A percentile compares a stretch with the other conserved stretches of the same genome.
phyloP scores from a whole-genome alignment of 2,113 vertebrate genomes.

The Furnarius figulus region DNA sequence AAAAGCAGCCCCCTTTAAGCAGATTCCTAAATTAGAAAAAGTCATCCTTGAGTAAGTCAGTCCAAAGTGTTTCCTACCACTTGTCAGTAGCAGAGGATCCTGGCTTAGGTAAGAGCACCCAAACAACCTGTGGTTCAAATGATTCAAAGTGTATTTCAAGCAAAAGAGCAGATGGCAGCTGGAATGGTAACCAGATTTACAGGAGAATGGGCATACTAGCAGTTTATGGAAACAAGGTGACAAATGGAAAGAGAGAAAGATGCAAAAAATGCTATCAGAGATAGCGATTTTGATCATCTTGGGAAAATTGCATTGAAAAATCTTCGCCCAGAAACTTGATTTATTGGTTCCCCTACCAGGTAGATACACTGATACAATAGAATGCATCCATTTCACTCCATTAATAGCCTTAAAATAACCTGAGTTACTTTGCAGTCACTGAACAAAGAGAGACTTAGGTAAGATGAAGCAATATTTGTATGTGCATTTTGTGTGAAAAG shows the following conservation, averaged over 20 bases:
- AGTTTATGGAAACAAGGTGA: not conserved
- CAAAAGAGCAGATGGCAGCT: not conserved
- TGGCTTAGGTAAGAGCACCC: not conserved
- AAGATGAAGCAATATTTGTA: not conserved
- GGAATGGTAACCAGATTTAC: not conserved
- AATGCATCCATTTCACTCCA: not conserved
- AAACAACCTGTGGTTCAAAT: rapidly evolving
- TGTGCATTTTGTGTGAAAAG: not conserved
- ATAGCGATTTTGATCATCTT: not conserved
- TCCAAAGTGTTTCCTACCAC: not conserved
- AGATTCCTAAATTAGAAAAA: not conserved
- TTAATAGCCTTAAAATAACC: not conserved
- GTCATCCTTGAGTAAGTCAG: not conserved
- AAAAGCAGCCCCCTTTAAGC: not conserved
- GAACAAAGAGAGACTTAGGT: not conserved
- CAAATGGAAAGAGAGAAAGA: not conserved
- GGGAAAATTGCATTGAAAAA: not conserved
- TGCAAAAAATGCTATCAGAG: not conserved
- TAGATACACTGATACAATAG: not conserved
- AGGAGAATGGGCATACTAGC: not conserved
- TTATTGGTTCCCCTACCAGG: not conserved
- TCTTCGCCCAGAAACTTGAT: not conserved
- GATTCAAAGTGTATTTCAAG: not conserved
- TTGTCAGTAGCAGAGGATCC: rapidly evolving
- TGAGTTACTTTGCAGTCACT: not conserved